Conservation (phyloP, 2,797 vertebrate species). For the Clamator glandarius region DNA sequence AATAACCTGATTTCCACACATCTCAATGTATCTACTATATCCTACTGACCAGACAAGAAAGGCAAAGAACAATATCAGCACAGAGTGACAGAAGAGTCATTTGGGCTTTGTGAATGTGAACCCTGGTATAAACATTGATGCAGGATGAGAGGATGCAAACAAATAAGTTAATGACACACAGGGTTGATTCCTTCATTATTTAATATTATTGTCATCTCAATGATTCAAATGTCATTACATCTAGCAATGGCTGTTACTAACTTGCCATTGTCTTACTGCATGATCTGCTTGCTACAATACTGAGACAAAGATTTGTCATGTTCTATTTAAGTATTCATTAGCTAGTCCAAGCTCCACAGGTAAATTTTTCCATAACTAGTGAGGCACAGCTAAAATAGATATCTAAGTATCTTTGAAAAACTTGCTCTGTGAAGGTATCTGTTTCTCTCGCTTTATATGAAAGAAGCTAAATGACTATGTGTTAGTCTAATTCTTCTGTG, state of each 20-base stretch:
- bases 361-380: background rate
- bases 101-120: background rate
- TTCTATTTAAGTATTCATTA: background rate
- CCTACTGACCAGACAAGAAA: background rate
- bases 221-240: background rate
- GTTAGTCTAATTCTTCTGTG: background rate
- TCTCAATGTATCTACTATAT: background rate
- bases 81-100: background rate
- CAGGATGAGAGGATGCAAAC: background rate
- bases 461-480: background rate
- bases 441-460: background rate
- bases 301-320: background rate
- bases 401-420: background rate
- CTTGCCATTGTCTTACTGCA: background rate
- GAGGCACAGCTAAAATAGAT: background rate
- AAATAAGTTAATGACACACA: background rate
- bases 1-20: background rate
- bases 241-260: background rate
- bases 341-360: background rate
- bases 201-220: background rate
- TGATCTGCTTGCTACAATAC: background rate
- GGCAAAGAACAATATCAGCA: background rate
- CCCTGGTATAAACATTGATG: background rate
- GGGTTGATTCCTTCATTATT: background rate
- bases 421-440: background rate